Evolutionary conservation across 2,888 invertebrate genomes (phyloP).

Genomic region (Mystacides longicornis): DNA sequence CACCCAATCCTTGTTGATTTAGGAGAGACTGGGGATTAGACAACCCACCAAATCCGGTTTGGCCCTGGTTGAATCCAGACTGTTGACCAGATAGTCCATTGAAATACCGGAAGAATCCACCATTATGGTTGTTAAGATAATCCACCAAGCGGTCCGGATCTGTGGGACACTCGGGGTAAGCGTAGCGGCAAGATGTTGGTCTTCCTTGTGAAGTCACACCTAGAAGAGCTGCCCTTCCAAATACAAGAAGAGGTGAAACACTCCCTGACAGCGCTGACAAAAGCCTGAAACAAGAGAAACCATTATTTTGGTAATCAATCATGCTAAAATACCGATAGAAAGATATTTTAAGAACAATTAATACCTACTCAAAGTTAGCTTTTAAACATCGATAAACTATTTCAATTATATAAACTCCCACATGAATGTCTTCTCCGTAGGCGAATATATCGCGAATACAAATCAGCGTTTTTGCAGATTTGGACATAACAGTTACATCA

Average conservation of each 20-base stretch:
- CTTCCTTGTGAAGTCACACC: constrained; percentile 62
- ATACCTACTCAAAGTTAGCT: no score
- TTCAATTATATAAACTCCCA: no score
- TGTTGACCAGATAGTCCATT: constrained; percentile 37
- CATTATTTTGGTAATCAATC: background rate
- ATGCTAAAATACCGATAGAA: no score
- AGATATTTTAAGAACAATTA: no score
- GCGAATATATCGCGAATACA: no score
- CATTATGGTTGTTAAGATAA: constrained; percentile 79
- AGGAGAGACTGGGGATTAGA: constrained; percentile 5
- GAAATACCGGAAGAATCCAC: constrained; percentile 78
- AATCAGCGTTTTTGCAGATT: no score
- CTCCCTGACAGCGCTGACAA: constrained; percentile 50
- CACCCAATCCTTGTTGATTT: constrained; percentile 12
- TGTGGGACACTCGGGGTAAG: constrained; percentile 67
- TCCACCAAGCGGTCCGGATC: constrained; percentile 64
- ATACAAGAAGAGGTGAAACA: constrained; percentile 59
- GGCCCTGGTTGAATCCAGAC: background rate
- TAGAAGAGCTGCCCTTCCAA: constrained; percentile 67
- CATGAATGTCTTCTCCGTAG: no score
- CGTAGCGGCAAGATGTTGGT: constrained; percentile 51
- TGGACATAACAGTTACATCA: no score
- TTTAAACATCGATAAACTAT: no score
- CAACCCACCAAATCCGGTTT: background rate
- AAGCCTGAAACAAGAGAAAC: constrained; percentile 40